Evolutionary conservation across 35 echinoderm and acorn worm species (phyloP).

Genomic region (Apostichopus japonicus): DNA sequence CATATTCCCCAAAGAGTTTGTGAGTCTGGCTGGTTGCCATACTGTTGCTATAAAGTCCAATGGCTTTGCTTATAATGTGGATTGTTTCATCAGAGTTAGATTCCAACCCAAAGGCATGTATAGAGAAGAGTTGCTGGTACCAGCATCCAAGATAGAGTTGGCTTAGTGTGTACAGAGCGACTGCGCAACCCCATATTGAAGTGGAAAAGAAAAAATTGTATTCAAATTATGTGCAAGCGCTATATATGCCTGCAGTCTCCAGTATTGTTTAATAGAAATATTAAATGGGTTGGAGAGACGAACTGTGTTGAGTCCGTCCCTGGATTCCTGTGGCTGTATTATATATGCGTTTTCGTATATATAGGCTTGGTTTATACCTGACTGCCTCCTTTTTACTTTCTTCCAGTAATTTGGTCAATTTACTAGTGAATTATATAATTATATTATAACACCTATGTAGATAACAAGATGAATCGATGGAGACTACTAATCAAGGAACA

Average conservation of each 20-base stretch:
- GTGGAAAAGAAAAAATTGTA: conserved; percentile 29
- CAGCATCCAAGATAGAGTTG: neutral
- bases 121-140: neutral
- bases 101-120: conserved; percentile 7
- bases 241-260: neutral
- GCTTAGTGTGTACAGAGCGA: neutral
- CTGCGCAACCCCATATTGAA: conserved; percentile 1
- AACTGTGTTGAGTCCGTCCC: too few relatives aligned
- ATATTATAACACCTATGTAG: neutral
- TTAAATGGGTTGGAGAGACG: too few relatives aligned
- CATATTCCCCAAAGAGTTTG: neutral
- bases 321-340: too few relatives aligned
- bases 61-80: neutral
- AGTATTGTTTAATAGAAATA: too few relatives aligned
- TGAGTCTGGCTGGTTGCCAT: neutral
- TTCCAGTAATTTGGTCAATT: neutral
- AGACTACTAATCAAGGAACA: neutral
- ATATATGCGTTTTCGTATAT: too few relatives aligned
- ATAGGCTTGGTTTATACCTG: neutral
- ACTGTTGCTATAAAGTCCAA: neutral
- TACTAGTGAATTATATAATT: neutral
- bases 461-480: neutral
- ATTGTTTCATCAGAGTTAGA: conserved; percentile 16
- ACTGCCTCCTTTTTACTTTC: neutral
- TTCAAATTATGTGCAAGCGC: conserved; percentile 11